phyloP scores from a whole-genome alignment of 2,888 invertebrate genomes.

The Platycheirus rosarum region DNA sequence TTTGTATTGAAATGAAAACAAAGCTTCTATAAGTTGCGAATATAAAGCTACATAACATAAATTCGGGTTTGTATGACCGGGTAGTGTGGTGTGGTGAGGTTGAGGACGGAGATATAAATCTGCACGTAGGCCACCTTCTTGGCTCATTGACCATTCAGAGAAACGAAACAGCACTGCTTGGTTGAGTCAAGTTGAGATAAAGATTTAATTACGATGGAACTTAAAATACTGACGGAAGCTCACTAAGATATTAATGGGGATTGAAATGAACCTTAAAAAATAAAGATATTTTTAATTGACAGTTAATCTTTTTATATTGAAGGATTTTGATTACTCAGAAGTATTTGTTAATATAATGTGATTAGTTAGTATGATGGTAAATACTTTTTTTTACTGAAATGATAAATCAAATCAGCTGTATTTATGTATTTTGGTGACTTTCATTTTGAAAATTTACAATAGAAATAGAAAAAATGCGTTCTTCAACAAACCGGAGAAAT shows the following conservation, averaged over 20 bases:
- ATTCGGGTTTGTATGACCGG: not conserved
- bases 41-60: not conserved
- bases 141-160: slow-evolving; percentile 21
- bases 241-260: not conserved
- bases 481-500: too few relatives aligned
- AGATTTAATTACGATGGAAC: slow-evolving; percentile 5
- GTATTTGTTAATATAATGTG: too few relatives aligned
- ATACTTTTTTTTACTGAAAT: too few relatives aligned
- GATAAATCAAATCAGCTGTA: too few relatives aligned
- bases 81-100: not conserved
- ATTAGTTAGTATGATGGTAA: too few relatives aligned
- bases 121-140: slow-evolving; percentile 32
- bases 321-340: too few relatives aligned
- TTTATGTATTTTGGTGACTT: too few relatives aligned
- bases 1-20: slow-evolving; percentile 8
- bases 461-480: too few relatives aligned
- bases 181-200: slow-evolving; percentile 1
- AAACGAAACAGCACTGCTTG: not conserved
- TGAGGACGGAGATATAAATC: slow-evolving; percentile 23
- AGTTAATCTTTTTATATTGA: too few relatives aligned
- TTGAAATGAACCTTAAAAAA: not conserved
- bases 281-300: too few relatives aligned
- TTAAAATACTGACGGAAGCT: slow-evolving; percentile 8
- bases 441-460: too few relatives aligned
- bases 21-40: slow-evolving; percentile 18